Evolutionary conservation across 2,113 vertebrate genomes (phyloP).

Genomic region (Pholis gunnellus): DNA sequence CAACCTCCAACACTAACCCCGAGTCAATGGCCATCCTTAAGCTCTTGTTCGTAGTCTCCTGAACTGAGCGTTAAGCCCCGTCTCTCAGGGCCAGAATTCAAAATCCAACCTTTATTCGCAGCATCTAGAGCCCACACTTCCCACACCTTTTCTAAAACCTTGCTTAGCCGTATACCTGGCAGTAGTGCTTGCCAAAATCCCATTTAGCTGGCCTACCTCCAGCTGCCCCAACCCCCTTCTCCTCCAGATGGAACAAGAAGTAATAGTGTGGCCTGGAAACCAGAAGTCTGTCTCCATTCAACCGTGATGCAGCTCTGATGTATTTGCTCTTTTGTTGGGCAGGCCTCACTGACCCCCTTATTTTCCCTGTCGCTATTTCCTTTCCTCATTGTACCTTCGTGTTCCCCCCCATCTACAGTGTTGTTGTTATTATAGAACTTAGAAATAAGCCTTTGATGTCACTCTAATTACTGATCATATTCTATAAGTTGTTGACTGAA

Average conservation of each 20-base stretch:
- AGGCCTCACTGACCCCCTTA: slow-evolving; percentile 4
- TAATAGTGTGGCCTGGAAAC: slow-evolving; percentile 39
- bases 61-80: background rate
- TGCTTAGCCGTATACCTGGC: slow-evolving; percentile 11
- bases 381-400: background rate
- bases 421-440: background rate
- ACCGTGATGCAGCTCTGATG: slow-evolving; percentile 29
- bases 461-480: background rate
- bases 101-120: slow-evolving; percentile 5
- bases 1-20: slow-evolving; percentile 23
- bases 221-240: slow-evolving; percentile 7
- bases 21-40: slow-evolving; percentile 14
- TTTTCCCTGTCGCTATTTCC: background rate
- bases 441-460: background rate
- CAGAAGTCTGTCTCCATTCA: slow-evolving; percentile 47
- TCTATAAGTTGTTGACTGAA: background rate
- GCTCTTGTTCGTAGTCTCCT: slow-evolving; percentile 23
- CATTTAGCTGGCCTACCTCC: slow-evolving; percentile 11
- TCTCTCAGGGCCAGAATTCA: background rate
- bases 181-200: slow-evolving; percentile 7
- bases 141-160: slow-evolving; percentile 1
- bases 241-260: slow-evolving; percentile 34
- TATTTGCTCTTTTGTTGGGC: slow-evolving; percentile 31
- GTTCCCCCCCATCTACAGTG: background rate
- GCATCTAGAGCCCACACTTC: background rate